Evolutionary conservation across 2,888 invertebrate genomes (phyloP).

Genomic region (Cistogaster globosa): DNA sequence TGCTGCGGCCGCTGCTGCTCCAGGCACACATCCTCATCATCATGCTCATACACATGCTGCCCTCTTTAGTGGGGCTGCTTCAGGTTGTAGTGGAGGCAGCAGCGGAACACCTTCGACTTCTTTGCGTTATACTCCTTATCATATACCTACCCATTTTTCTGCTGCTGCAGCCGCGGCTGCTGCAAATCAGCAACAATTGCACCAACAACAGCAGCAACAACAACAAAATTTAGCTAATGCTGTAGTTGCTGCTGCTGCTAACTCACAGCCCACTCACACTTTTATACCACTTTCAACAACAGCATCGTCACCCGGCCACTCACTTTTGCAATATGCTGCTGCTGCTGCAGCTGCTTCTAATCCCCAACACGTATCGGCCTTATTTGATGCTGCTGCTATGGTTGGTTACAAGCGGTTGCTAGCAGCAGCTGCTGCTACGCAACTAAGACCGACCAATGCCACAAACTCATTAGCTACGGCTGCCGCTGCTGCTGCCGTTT

Average conservation of each 20-base stretch:
- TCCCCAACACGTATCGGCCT: slow-evolving; percentile 84
- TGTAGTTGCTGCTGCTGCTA: slow-evolving; percentile 77
- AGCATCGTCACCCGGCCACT: slow-evolving; percentile 81
- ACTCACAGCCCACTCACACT: slow-evolving; percentile 77
- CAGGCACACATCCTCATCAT: slow-evolving; percentile 76
- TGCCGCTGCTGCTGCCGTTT: slow-evolving; percentile 71
- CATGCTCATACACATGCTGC: slow-evolving; percentile 72
- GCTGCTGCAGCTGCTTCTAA: slow-evolving; percentile 86
- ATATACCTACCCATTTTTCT: slow-evolving; percentile 84
- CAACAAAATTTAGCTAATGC: slow-evolving; percentile 82
- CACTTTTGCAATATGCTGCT: slow-evolving; percentile 85
- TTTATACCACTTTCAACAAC: slow-evolving; percentile 74
- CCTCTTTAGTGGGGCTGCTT: slow-evolving; percentile 69
- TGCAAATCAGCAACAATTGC: slow-evolving; percentile 83
- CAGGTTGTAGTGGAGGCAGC: slow-evolving; percentile 63
- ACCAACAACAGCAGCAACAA: slow-evolving; percentile 79
- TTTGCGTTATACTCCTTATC: slow-evolving; percentile 86
- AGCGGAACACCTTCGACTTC: slow-evolving; percentile 78
- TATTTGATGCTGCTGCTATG: slow-evolving; percentile 82
- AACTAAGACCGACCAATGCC: slow-evolving; percentile 77
- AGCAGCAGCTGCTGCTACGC: slow-evolving; percentile 82
- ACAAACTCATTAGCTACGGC: slow-evolving; percentile 82
- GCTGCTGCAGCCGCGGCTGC: slow-evolving; percentile 78
- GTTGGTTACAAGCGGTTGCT: slow-evolving; percentile 82
- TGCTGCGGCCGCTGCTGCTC: slow-evolving; percentile 74